These are phyloP conservation scores for Serripes groenlandicus DNA, from an alignment of 2,888 invertebrate genomes.

Conservation along the genomic window DNA sequence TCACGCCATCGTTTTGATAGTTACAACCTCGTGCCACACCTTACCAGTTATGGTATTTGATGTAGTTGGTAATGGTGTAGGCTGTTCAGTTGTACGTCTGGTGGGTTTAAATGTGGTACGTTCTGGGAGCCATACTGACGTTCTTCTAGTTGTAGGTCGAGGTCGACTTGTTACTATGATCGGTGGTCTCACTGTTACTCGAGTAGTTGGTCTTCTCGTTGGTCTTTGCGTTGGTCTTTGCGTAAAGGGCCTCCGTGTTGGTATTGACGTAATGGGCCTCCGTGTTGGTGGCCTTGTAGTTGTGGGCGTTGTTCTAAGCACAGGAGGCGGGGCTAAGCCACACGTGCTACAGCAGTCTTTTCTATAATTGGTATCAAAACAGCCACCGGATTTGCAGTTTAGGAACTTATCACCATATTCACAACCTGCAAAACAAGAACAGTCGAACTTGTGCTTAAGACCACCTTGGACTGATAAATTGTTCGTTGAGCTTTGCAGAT, in stretches of 20 bases:
- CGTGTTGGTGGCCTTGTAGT: neutral
- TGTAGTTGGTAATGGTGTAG: neutral
- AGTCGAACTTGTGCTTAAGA: too few relatives aligned
- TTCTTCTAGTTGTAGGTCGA: constrained; percentile 6
- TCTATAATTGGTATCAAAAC: constrained; percentile 57
- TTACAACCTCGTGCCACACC: too few relatives aligned
- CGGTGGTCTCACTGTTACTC: neutral
- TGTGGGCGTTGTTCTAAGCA: constrained; percentile 34
- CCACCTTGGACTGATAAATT: too few relatives aligned
- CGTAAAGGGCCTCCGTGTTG: neutral
- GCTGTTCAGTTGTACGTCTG: neutral
- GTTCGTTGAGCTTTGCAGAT: too few relatives aligned
- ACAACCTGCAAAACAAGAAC: constrained; percentile 63
- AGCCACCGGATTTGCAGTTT: constrained; percentile 43
- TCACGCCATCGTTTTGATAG: too few relatives aligned
- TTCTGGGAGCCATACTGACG: neutral
- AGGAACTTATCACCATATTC: constrained; percentile 67
- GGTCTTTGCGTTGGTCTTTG: neutral
- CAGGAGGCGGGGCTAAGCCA: constrained; percentile 61
- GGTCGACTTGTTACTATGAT: neutral
- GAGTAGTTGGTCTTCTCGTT: neutral
- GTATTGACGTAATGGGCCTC: neutral
- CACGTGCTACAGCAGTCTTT: constrained; percentile 70
- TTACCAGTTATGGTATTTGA: constrained; percentile 8
- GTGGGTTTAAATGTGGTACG: neutral